A percentile compares a stretch with the other conserved stretches of the same genome.
These are phyloP conservation scores for Leptinotarsa texana DNA, from an alignment of 1,140 invertebrate species.

Conservation along the genomic window DNA sequence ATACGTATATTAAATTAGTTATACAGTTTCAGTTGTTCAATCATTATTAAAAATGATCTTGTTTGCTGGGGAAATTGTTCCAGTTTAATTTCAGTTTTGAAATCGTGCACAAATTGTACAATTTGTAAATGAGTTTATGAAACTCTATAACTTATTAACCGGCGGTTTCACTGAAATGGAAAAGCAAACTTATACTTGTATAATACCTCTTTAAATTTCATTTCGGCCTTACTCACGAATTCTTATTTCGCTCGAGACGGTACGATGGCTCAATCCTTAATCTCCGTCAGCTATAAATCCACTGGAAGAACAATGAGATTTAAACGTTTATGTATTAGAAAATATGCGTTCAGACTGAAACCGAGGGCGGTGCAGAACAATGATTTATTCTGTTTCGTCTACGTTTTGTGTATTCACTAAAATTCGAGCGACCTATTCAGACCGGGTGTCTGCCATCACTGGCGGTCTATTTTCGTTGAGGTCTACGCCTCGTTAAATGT, in stretches of 20 bases:
- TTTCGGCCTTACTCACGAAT: not conserved
- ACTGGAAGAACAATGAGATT: not conserved
- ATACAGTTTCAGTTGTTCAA: no score
- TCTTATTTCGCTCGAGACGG: conserved; percentile 5
- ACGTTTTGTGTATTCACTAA: not conserved
- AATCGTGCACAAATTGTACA: no score
- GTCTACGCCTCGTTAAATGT: not conserved
- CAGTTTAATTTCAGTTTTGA: no score
- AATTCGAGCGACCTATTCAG: not conserved
- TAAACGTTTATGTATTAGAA: not conserved
- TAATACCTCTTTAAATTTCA: not conserved
- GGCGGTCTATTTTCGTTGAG: not conserved
- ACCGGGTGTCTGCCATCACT: conserved; percentile 7
- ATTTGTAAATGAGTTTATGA: no score
- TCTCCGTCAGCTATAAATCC: not conserved
- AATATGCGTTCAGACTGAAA: not conserved
- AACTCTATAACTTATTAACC: no score
- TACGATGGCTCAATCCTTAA: not conserved
- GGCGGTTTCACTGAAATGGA: not conserved
- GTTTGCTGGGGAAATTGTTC: no score
- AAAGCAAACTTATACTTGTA: not conserved
- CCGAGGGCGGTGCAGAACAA: not conserved
- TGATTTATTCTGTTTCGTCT: not conserved
- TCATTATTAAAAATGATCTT: no score
- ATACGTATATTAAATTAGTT: no score